Evolutionary conservation across 2,797 vertebrate genomes (phyloP).

Genomic region (Distichodus sexfasciatus): DNA sequence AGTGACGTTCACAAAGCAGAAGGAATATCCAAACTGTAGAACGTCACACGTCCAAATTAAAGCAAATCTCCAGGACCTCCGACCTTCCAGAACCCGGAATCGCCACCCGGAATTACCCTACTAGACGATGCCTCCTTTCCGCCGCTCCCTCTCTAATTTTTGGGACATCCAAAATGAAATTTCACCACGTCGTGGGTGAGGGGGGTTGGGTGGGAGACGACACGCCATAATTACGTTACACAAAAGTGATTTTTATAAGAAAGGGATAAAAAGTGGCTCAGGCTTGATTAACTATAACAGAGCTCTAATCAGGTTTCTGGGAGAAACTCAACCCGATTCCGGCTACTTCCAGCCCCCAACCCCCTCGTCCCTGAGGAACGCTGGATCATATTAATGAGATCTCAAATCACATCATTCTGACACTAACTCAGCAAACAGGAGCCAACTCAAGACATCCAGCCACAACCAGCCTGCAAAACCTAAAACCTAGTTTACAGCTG

Average conservation of each 20-base stretch:
- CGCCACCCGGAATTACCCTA: too few relatives aligned
- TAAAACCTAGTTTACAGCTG: too few relatives aligned
- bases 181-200: constrained; percentile 23
- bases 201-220: constrained; percentile 7
- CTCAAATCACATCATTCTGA: constrained; percentile 53
- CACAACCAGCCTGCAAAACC: constrained; percentile 38
- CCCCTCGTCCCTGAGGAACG: constrained; percentile 40
- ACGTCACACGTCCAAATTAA: not conserved
- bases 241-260: constrained; percentile 50
- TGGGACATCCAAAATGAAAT: constrained; percentile 38
- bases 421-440: constrained; percentile 51
- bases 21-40: constrained; percentile 5
- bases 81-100: not conserved
- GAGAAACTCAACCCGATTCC: constrained; percentile 41
- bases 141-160: constrained; percentile 15
- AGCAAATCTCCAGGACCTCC: not conserved
- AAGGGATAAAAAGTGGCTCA: constrained; percentile 38
- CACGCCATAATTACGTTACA: constrained; percentile 55
- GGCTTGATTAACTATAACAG: constrained; percentile 55
- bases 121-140: too few relatives aligned
- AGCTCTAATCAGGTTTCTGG: constrained; percentile 58
- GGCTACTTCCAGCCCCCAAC: constrained; percentile 11
- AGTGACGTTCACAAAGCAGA: constrained; percentile 1
- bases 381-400: constrained; percentile 50
- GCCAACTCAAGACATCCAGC: constrained; percentile 35